A percentile compares a stretch with the other conserved stretches of the same genome.
These are phyloP conservation scores for Caenorhabditis doughertyi DNA, from an alignment of 2,888 invertebrate species.

Conservation along the genomic window DNA sequence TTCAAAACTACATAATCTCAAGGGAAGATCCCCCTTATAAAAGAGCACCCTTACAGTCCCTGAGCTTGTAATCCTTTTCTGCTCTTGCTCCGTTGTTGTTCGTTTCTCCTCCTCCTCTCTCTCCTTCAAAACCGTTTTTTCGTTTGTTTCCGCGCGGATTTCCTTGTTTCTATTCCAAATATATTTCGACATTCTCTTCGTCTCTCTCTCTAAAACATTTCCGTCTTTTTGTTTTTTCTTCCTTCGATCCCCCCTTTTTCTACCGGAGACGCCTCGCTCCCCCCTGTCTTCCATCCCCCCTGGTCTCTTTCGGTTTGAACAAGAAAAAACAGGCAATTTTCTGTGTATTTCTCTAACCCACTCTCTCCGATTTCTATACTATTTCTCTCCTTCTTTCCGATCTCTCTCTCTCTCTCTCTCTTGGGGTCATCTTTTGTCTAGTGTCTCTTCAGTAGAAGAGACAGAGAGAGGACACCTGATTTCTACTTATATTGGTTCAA, in stretches of 20 bases:
- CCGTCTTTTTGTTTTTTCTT: constrained; percentile 31
- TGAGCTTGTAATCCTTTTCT: no score
- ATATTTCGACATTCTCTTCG: constrained; percentile 15
- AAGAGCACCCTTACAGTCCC: no score
- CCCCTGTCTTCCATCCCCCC: no score
- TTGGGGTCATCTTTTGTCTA: constrained; percentile 24
- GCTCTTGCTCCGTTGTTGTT: no score
- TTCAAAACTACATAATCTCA: no score
- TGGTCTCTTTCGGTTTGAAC: neutral
- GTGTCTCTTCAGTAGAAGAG: neutral
- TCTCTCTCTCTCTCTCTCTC: neutral
- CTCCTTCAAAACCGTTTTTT: no score
- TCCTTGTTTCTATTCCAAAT: constrained; percentile 41
- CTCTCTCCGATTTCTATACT: no score
- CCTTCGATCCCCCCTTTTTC: neutral
- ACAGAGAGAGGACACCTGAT: constrained; percentile 19
- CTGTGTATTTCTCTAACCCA: constrained; percentile 27
- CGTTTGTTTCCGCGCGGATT: constrained; percentile 16
- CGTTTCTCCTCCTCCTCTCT: no score
- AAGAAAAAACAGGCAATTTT: constrained; percentile 35
- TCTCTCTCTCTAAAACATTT: constrained; percentile 18
- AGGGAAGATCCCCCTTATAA: no score
- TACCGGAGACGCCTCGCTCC: constrained; percentile 34
- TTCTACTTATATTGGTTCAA: no score
- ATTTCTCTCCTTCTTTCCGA: constrained; percentile 2